Evolutionary conservation across 2,797 vertebrate species (phyloP), one percentile per base, ranked within the genome.

Genomic region (Lates japonicus): DNA sequence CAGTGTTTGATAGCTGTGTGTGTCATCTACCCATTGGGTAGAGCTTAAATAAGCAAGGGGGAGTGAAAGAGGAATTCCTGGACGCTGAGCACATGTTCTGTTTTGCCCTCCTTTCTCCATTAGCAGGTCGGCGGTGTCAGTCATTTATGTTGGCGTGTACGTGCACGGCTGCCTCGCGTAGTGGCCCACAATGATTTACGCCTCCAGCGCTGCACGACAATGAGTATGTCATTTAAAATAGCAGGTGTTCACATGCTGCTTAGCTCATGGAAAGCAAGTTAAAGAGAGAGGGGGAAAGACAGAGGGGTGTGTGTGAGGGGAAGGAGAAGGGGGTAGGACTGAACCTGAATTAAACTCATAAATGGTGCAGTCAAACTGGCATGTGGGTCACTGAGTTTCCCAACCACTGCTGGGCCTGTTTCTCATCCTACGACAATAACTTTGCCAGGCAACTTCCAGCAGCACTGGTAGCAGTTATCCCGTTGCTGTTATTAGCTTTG

Each of bases 171-270:
- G 77, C 81, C 78, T 70, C 20, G 10, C 29, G 1, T 80, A 66
- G 76, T 64, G 82, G 79, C 70, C 78, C 67, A 14, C 80, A 44
- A 80, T 93, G 90, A 93, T 94, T 94, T 94, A 94, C 89, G 88
- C 88, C 79, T 78, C 68, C 79, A 66, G 74, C 80, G 48, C 83
- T 63, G 70, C 83, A 87, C 74, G 63, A 91, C 88, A 92, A 91
- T 87, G 80, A 89, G 84, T 59, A 68, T 88, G 91, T 90, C 88
- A 91, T 93, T 92, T 90, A 85, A 91, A 94, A 90, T 87, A 93
- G 90, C 94, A 95, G 93, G 93, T 95, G 93, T 94, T 92, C 90
- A 68, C 83, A 79, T 64, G 84, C 88, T 91, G 87, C 84, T 93
- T 88, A 92, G 90, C 81, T 91, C 88, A 93, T 88, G 91, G 92